These are phyloP conservation scores for Busseola fusca DNA, from an alignment of 2,888 invertebrate species.

Conservation along the genomic window DNA sequence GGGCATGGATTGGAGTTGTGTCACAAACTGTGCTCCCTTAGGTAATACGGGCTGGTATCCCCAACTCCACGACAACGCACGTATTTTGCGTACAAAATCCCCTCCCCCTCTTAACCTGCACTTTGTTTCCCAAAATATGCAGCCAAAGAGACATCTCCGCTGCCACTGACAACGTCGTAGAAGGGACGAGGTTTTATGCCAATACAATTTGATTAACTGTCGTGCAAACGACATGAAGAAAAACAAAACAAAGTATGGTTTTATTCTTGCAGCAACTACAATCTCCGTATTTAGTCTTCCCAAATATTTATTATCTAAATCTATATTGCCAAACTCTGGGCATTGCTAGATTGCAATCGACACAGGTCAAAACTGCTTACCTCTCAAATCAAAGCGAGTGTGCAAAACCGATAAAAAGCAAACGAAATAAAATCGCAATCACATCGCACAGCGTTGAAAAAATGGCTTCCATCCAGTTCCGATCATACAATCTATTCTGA, in stretches of 20 bases:
- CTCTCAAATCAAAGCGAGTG: constrained; percentile 46
- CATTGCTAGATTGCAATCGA: constrained; percentile 15
- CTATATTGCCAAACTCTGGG: neutral
- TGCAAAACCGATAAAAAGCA: constrained; percentile 24
- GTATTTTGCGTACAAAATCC: too few species aligned
- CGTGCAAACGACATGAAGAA: neutral
- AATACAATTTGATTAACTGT: neutral
- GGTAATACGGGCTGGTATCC: too few species aligned
- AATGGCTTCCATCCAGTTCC: constrained; percentile 47
- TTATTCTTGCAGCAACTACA: neutral
- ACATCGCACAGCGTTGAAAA: constrained; percentile 51
- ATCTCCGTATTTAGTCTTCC: too few species aligned
- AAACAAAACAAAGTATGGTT: neutral
- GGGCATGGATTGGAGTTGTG: too few species aligned
- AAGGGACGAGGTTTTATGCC: neutral
- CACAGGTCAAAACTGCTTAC: constrained; percentile 40
- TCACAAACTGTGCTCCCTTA: too few species aligned
- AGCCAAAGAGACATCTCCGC: too few species aligned
- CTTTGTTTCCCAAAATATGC: too few species aligned
- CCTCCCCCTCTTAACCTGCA: too few species aligned
- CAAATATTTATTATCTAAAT: neutral
- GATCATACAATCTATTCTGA: constrained; percentile 57
- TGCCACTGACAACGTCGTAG: too few species aligned
- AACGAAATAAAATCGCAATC: constrained; percentile 53
- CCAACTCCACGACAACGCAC: too few species aligned